Evolutionary conservation across 2,797 vertebrate genomes (phyloP), one percentile per base, ranked within the genome.

Genomic region (Premnoplex brunnescens): DNA sequence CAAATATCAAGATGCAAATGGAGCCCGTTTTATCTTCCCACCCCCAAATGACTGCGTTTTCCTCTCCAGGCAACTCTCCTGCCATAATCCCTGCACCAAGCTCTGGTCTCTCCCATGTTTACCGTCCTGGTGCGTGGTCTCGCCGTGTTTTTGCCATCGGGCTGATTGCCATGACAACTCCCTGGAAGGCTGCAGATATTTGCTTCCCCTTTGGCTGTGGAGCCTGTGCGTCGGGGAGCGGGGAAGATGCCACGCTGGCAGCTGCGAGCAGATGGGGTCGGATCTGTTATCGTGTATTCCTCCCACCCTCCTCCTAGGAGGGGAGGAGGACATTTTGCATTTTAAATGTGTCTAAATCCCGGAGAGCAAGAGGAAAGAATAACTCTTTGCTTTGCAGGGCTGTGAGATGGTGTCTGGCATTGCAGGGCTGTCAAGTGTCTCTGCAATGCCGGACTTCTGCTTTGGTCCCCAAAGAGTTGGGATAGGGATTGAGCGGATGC

Each of bases 181-280:
- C 2, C 58, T 72, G 55, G 78, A 60, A 72, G 4, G 49, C 74
- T 68, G 60, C 41, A 69, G 92, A 71, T 76, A 60, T 37, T 92
- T 84, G 44, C 21, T 43, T 92, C 36, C 51, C 55, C 51, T 49
- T 72, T 56, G 83, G 64, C 67, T 77, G 72, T 39, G 48, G 58
- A 77, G 81, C 78, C 54, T 89, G 39, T 2, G 3, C 1, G 0
- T 34, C 0, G 0, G 27, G 93, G 76, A 86, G 77, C 2, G 0
- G 81, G 59, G 73, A 67, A 17, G 83, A 54, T 96, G 89, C 88
- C 89, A 52, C 1, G 1, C 69, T 92, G 94, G 92, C 95, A 96
- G 92, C 94, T 97, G 95, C 0, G 8, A 94, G 86, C 95, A 95
- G 91, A 94, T 96, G 93, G 88, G 93, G 83, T 94, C 21, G 2